Evolutionary conservation across 2,113 vertebrate species (phyloP).

Genomic region (Elanoides forficatus): DNA sequence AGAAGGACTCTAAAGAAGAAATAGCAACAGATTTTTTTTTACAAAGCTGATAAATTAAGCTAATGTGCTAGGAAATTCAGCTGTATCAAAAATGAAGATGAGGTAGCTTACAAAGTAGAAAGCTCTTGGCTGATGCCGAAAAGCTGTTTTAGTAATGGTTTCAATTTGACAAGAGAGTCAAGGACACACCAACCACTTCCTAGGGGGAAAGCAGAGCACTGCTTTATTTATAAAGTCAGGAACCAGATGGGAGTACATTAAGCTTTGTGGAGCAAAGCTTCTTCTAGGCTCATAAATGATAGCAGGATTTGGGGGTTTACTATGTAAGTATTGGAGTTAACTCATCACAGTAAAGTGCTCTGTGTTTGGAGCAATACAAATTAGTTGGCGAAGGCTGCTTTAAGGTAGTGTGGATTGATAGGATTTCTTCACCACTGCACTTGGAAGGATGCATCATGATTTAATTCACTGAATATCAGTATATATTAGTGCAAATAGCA

Average conservation of each 20-base stretch:
- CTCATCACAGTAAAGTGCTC: neutral
- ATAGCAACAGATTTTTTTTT: neutral
- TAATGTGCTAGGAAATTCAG: neutral
- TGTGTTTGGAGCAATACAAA: neutral
- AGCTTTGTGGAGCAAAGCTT: neutral
- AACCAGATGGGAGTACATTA: neutral
- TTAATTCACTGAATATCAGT: neutral
- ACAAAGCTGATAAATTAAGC: neutral
- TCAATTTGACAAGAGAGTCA: neutral
- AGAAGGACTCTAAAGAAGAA: neutral
- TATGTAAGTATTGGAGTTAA: neutral
- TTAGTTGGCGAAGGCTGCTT: neutral
- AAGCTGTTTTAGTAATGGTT: neutral
- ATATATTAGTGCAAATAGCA: neutral
- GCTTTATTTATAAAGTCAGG: conserved; percentile 23
- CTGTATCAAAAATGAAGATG: neutral
- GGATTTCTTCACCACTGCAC: neutral
- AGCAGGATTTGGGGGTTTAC: neutral
- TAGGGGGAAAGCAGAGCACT: neutral
- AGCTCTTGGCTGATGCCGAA: neutral
- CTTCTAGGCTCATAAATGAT: neutral
- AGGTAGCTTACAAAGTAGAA: neutral
- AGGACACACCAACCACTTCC: neutral
- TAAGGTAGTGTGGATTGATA: neutral
- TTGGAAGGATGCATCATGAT: neutral